Percentiles rank a stretch among this genome's conserved stretches.
Evolutionary conservation across 1,140 invertebrate species (phyloP).

Genomic region (Ditylenchus dipsaci): DNA sequence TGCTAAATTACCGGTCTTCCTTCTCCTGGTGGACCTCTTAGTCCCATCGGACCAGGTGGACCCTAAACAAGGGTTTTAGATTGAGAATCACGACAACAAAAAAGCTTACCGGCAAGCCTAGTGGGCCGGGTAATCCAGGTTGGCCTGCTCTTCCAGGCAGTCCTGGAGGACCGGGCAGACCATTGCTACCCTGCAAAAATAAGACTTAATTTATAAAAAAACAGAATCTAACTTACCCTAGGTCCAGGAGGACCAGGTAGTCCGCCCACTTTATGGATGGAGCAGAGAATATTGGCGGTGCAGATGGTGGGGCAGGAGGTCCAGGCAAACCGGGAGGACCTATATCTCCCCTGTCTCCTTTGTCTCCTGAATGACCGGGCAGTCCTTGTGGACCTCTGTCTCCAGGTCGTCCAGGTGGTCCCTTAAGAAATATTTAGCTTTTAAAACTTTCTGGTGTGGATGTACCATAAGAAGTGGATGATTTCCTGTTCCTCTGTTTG

Average conservation of each 20-base stretch:
- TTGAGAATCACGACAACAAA: neutral
- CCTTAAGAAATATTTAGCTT: constrained; percentile 5
- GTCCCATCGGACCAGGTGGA: constrained; percentile 44
- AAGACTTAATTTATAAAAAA: neutral
- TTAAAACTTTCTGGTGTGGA: constrained; percentile 11
- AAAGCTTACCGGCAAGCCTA: constrained; percentile 39
- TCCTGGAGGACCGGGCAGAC: constrained; percentile 38
- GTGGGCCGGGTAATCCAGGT: constrained; percentile 27
- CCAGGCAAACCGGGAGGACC: constrained; percentile 48
- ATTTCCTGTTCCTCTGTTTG: neutral
- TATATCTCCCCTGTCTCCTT: constrained; percentile 52
- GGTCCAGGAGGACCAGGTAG: constrained; percentile 5
- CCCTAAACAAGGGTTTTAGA: neutral
- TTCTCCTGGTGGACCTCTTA: constrained; percentile 41
- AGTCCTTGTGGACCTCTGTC: constrained; percentile 44
- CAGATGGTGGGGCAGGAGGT: constrained; percentile 9
- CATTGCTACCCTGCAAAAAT: neutral
- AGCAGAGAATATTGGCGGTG: constrained; percentile 13
- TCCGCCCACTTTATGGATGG: neutral
- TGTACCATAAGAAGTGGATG: neutral
- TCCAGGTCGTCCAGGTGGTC: constrained; percentile 37
- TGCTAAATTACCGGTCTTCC: constrained; percentile 18
- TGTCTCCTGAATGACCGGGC: constrained; percentile 46
- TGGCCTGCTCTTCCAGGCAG: constrained; percentile 25
- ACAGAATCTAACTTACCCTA: constrained; percentile 1